phyloP scores from a whole-genome alignment of 2,888 invertebrate genomes.

The Caenorhabditis becei region DNA sequence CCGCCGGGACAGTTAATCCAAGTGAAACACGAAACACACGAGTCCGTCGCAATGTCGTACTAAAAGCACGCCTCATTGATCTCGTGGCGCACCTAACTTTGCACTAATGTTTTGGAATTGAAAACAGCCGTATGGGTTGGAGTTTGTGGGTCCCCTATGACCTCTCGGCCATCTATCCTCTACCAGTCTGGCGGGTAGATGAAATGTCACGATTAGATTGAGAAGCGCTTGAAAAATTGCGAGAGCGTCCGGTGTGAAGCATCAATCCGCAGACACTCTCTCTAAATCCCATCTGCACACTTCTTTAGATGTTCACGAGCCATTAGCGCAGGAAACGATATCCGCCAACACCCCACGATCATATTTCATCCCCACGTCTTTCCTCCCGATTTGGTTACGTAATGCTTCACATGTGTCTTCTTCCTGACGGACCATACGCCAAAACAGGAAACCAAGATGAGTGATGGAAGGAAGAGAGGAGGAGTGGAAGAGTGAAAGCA shows the following conservation, averaged over 20 bases:
- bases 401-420: slow-evolving; percentile 48
- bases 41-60: slow-evolving; percentile 48
- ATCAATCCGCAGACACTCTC: slow-evolving; percentile 50
- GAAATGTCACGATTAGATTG: slow-evolving; percentile 52
- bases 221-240: slow-evolving; percentile 48
- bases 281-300: slow-evolving; percentile 63
- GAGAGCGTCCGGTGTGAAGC: slow-evolving; percentile 52
- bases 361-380: slow-evolving; percentile 42
- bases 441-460: slow-evolving; percentile 49
- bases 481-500: slow-evolving; percentile 11
- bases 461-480: slow-evolving; percentile 28
- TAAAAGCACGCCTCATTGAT: slow-evolving; percentile 57
- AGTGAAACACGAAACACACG: slow-evolving; percentile 37
- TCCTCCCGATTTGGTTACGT: slow-evolving; percentile 54
- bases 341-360: slow-evolving; percentile 59
- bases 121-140: slow-evolving; percentile 2
- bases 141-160: not conserved
- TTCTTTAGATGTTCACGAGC: slow-evolving; percentile 63
- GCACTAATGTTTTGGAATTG: slow-evolving; percentile 51
- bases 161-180: not conserved
- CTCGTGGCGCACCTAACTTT: slow-evolving; percentile 32
- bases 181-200: slow-evolving; percentile 52
- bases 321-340: slow-evolving; percentile 65
- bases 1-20: slow-evolving; percentile 45
- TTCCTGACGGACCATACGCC: slow-evolving; percentile 9